A percentile compares a stretch with the other conserved stretches of the same genome.
Conservation (phyloP, 1,140 invertebrate genomes). For the Rhyacophila brunnea region DNA sequence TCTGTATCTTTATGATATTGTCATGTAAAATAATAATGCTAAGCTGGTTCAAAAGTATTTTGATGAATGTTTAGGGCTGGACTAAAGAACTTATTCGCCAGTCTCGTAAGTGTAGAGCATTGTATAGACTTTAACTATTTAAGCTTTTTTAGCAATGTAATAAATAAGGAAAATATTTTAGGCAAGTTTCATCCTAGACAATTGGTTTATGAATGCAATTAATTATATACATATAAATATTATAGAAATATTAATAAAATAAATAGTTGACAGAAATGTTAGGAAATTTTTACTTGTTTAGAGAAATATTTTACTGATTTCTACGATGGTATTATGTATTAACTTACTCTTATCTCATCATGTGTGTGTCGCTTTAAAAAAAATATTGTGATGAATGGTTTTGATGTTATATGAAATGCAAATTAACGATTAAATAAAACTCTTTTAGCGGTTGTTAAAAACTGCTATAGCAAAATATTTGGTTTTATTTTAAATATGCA, state of each 20-base stretch:
- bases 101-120: constrained; percentile 15
- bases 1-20: neutral
- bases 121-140: constrained; percentile 30
- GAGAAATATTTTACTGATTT: constrained; percentile 34
- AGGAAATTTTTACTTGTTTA: constrained; percentile 35
- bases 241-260: constrained; percentile 31
- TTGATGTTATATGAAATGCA: constrained; percentile 37
- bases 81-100: neutral
- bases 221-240: constrained; percentile 25
- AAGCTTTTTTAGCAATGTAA: constrained; percentile 33
- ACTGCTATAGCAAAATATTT: constrained; percentile 24
- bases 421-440: constrained; percentile 36
- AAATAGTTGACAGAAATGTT: constrained; percentile 35
- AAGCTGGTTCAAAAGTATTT: neutral
- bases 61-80: no score
- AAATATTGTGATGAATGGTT: constrained; percentile 36
- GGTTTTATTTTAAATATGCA: constrained; percentile 12
- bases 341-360: constrained; percentile 34
- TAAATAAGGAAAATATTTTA: constrained; percentile 32
- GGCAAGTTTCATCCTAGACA: constrained; percentile 29
- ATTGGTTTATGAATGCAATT: constrained; percentile 33
- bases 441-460: constrained; percentile 24
- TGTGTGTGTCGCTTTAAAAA: constrained; percentile 34
- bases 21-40: constrained; percentile 1
- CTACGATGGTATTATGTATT: constrained; percentile 33